These are phyloP conservation scores for Agonopterix alstromeriana DNA, from an alignment of 2,888 invertebrate species.

Conservation along the genomic window DNA sequence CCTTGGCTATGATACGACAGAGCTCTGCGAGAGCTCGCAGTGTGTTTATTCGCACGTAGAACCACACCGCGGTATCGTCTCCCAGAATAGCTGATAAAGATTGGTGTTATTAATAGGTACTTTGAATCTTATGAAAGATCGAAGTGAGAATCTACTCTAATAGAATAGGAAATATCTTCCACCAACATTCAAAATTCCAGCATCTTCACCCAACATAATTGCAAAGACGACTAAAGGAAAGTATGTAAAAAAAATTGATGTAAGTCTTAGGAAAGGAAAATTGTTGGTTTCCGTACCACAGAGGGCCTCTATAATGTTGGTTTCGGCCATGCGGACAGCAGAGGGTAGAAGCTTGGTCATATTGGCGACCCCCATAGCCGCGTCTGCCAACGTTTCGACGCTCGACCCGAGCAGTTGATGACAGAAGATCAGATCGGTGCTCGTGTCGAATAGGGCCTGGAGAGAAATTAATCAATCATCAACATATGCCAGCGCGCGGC, in stretches of 20 bases:
- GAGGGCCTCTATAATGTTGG: conserved; percentile 60
- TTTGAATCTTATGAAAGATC: no score
- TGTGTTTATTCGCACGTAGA: conserved; percentile 54
- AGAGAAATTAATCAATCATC: not conserved
- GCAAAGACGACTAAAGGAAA: no score
- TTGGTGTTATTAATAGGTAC: no score
- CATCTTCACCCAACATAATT: no score
- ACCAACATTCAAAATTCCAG: no score
- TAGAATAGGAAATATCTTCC: no score
- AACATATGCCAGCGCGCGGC: no score
- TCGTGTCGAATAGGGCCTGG: conserved; percentile 57
- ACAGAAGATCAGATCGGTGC: conserved; percentile 62
- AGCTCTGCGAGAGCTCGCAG: conserved; percentile 52
- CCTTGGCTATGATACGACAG: conserved; percentile 58
- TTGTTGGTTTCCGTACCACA: conserved; percentile 36
- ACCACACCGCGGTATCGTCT: conserved; percentile 58
- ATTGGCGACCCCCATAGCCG: conserved; percentile 66
- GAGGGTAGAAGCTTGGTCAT: conserved; percentile 61
- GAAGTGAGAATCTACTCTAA: no score
- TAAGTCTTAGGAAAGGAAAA: no score
- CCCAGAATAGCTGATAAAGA: conserved; percentile 39
- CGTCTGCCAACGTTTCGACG: conserved; percentile 55
- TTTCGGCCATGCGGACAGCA: conserved; percentile 63
- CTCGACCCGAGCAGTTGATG: conserved; percentile 57
- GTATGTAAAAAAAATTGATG: no score